Base-by-base conservation (phyloP, 2,113 vertebrate genomes). In the Saguinus midas region DNA sequence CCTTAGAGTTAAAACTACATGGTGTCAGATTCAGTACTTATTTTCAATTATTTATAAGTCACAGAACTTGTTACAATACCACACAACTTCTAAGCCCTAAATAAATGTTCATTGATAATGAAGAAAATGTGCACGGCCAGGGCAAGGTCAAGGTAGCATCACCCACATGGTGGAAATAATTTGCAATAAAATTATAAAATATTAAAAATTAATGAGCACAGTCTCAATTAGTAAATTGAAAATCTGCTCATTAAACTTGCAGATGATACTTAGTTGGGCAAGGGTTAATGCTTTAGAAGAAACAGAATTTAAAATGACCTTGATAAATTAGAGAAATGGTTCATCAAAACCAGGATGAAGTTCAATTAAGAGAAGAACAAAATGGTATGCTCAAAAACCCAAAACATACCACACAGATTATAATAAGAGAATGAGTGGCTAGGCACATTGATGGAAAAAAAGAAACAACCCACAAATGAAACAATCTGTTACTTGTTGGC, bases 161-260 rank as follows among this genome's bases (percentile, higher is more conserved):
- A 95, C 79, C 48, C 75, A 94, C 75, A 68, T n/a, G 61, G 80
- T 85, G 37, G 79, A 96, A 96, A 96, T 95, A 93, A 96, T 96
- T 87, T 96, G 87, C 70, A 96, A 92, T 92, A 95, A 97, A 91
- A 98, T 93, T 86, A 93, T 97, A 96, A 97, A 98, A 97, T 96
- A 96, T 95, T 98, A 96, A 97, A 97, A 95, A 72, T 88, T 98
- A 97, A 97, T 96, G 93, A 97, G 91, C 83, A 94, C 10, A 90
- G 70, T 88, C 88, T 96, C 95, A 97, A 96, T 98, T 97, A 98
- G 94, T 89, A 96, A 97, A 92, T 13, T 90, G 90, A 97, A 97
- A 97, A 97, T 97, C 86, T 93, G 85, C 70, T 97, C 95, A 97
- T 97, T 97, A 97, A 96, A 97, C 58, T 73, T 96, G 87, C 84